Evolutionary conservation across 1,140 invertebrate genomes (phyloP).

Genomic region (Drosophila mauritiana): DNA sequence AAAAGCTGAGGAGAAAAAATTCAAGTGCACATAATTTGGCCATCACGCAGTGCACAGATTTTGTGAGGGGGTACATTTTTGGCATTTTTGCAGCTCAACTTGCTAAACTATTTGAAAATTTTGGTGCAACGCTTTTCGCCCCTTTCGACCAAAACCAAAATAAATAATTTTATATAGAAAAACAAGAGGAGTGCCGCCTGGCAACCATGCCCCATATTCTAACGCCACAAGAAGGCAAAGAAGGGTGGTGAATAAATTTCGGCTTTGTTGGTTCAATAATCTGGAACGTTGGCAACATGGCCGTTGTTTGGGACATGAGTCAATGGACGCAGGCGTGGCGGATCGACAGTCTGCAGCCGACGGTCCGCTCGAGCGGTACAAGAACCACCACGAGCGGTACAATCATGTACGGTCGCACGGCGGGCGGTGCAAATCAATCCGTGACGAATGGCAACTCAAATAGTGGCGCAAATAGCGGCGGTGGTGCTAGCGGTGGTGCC

Average conservation of each 20-base stretch:
- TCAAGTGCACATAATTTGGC: constrained; percentile 73
- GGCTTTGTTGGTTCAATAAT: constrained; percentile 75
- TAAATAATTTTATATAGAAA: not conserved
- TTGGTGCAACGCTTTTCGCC: constrained; percentile 27
- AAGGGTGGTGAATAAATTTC: constrained; percentile 41
- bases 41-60: constrained; percentile 61
- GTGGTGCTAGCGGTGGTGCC: constrained; percentile 12
- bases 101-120: constrained; percentile 78
- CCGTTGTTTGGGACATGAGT: constrained; percentile 26
- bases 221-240: not conserved
- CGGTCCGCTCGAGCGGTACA: constrained; percentile 41
- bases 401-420: constrained; percentile 67
- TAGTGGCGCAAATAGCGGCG: constrained; percentile 8
- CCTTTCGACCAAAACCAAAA: not conserved
- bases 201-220: constrained; percentile 33
- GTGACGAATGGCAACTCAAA: constrained; percentile 7
- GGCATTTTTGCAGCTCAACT: constrained; percentile 76
- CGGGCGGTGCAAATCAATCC: constrained; percentile 25
- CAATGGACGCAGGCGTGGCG: constrained; percentile 55
- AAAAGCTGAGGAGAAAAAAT: constrained; percentile 38
- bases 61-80: constrained; percentile 55
- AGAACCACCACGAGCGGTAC: constrained; percentile 1
- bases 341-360: constrained; percentile 50
- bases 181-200: constrained; percentile 24
- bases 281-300: constrained; percentile 45